Evolutionary conservation across 2,888 invertebrate genomes (phyloP).

Genomic region (Arge pagana): DNA sequence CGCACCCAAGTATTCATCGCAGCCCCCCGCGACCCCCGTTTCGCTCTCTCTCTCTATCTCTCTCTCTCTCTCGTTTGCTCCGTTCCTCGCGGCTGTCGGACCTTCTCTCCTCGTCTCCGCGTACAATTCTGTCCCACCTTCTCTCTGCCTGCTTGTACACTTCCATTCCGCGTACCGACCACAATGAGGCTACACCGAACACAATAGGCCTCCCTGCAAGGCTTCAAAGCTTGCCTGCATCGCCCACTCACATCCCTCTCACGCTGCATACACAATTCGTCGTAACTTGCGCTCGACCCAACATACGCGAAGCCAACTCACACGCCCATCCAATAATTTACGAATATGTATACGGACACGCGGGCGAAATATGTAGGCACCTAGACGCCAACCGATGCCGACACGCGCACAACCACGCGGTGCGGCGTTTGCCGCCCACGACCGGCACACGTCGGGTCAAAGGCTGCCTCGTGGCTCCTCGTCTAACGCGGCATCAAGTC

Average conservation of each 20-base stretch:
- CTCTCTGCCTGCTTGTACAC: not conserved
- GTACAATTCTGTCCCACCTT: conserved; percentile 13
- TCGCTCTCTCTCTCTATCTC: not conserved
- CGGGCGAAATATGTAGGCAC: too few relatives aligned
- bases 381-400: too few relatives aligned
- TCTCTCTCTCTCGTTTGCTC: conserved; percentile 2
- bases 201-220: conserved; percentile 33
- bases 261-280: not conserved
- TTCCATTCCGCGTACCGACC: not conserved
- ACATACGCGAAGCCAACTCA: too few relatives aligned
- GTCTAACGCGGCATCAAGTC: too few relatives aligned
- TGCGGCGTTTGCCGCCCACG: too few relatives aligned
- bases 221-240: conserved; percentile 28
- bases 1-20: conserved; percentile 19
- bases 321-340: too few relatives aligned
- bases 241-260: conserved; percentile 27
- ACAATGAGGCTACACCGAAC: conserved; percentile 20
- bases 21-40: not conserved
- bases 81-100: conserved; percentile 15
- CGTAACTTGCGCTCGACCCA: too few relatives aligned
- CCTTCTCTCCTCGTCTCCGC: conserved; percentile 25
- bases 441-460: too few relatives aligned
- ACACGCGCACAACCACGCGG: too few relatives aligned
- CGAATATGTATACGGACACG: too few relatives aligned
- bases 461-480: too few relatives aligned